Evolutionary conservation across 2,888 invertebrate species (phyloP).

Genomic region (Stictocephala bisonia): DNA sequence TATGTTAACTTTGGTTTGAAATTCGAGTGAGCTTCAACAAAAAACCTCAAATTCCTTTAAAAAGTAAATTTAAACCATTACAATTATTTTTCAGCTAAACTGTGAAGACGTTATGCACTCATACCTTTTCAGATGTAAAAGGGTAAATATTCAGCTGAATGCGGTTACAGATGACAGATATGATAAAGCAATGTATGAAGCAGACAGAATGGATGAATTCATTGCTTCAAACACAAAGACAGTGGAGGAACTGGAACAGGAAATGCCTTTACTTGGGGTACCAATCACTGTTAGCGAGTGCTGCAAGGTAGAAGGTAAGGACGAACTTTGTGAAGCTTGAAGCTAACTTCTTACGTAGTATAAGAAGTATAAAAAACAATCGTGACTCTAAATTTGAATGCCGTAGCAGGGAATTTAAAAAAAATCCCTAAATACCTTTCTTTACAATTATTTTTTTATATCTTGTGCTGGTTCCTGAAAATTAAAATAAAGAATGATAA

Average conservation of each 20-base stretch:
- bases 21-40: too few species aligned
- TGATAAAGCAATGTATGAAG: constrained; percentile 81
- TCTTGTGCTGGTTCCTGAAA: too few species aligned
- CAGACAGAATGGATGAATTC: constrained; percentile 79
- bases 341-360: too few species aligned
- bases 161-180: constrained; percentile 86
- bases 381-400: background rate
- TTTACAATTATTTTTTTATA: too few species aligned
- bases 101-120: constrained; percentile 80
- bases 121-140: constrained; percentile 82
- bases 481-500: too few species aligned
- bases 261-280: constrained; percentile 88
- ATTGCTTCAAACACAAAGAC: constrained; percentile 72
- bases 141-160: constrained; percentile 84
- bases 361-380: background rate
- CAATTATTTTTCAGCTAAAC: constrained; percentile 69
- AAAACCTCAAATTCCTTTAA: background rate
- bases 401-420: too few species aligned
- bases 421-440: too few species aligned
- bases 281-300: constrained; percentile 93
- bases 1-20: too few species aligned
- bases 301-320: constrained; percentile 78
- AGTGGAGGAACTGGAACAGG: constrained; percentile 71
- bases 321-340: too few species aligned
- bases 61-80: background rate